Evolutionary conservation across 2,113 vertebrate genomes (phyloP), one percentile per base, ranked within the genome.

Genomic region (Rousettus leschenaultii): DNA sequence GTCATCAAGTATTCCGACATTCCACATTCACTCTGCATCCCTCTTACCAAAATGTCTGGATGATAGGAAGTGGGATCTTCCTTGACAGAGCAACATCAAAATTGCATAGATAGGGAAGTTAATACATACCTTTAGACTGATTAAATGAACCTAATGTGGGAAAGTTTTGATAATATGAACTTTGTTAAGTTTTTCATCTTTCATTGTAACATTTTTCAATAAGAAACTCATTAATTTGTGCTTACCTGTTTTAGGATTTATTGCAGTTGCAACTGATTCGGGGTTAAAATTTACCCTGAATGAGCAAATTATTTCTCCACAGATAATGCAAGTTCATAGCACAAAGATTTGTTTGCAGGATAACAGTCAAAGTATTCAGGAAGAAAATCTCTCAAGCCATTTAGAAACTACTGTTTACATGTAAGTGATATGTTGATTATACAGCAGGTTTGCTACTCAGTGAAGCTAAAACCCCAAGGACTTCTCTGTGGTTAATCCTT

Each of bases 321-420:
- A 28, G 15, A 35, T 45, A 84, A 26, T 61, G 40, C 21, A 68
- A 40, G 15, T 79, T 61, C 30, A 86, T 73, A 79, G 51, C 43
- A 55, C 22, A 53, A 59, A 79, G 45, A 35, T 89, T 96, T 96
- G 51, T 95, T 94, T 68, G 53, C 22, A 63, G 38, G n/a, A 33
- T 68, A 73, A 55, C 24, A 18, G 22, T 78, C 19, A 89, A 83
- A 45, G 5, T 86, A 68, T 86, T 88, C 77, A 94, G 45, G 45
- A 77, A 88, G 15, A 86, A 70, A 53, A 82, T 80, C 28, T 95
- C n/a, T 89, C 45, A 88, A 68, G 55, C 0, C 26, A 14, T 90
- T 78, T 70, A 86, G 45, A 57, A 85, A 71, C n/a, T 80, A 40
- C 10, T 19, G 4, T 48, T 91, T 83, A 43, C 43, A 26, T 84